Conservation (phyloP, 2,888 invertebrate genomes). For the Gastracanthus pulcherrimus region DNA sequence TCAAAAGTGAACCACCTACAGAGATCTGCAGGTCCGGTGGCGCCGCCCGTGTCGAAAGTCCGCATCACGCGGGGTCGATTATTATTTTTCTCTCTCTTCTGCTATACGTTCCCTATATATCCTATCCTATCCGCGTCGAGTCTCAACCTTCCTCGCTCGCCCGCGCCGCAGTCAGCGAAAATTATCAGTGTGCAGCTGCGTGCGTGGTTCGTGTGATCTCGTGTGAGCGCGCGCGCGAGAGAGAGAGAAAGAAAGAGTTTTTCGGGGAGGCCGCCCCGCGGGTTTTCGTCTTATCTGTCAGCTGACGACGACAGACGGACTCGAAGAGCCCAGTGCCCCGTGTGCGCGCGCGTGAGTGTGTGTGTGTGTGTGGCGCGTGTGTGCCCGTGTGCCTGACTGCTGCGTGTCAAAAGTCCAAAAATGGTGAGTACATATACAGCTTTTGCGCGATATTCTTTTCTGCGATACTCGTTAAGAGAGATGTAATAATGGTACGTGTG, state of each 20-base stretch:
- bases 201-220: not conserved
- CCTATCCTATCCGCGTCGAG: too few relatives aligned
- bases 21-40: too few relatives aligned
- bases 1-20: too few relatives aligned
- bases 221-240: not conserved
- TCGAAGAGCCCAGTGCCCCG: too few relatives aligned
- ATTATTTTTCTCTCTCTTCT: not conserved
- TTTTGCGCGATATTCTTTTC: not conserved
- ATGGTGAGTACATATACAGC: constrained; percentile 9
- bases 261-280: too few relatives aligned
- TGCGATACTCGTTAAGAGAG: not conserved
- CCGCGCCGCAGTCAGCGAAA: too few relatives aligned
- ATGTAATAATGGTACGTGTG: too few relatives aligned
- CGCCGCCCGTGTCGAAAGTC: not conserved
- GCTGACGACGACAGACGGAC: not conserved
- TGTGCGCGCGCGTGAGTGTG: not conserved
- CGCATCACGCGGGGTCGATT: not conserved
- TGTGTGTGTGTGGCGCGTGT: too few relatives aligned
- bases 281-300: not conserved
- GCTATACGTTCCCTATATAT: too few relatives aligned
- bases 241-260: too few relatives aligned
- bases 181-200: too few relatives aligned
- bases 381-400: not conserved
- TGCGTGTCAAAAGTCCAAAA: constrained; percentile 1
- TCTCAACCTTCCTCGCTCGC: too few relatives aligned